Conservation (phyloP, 2,888 invertebrate genomes). For the Nephrotoma flavescens region DNA sequence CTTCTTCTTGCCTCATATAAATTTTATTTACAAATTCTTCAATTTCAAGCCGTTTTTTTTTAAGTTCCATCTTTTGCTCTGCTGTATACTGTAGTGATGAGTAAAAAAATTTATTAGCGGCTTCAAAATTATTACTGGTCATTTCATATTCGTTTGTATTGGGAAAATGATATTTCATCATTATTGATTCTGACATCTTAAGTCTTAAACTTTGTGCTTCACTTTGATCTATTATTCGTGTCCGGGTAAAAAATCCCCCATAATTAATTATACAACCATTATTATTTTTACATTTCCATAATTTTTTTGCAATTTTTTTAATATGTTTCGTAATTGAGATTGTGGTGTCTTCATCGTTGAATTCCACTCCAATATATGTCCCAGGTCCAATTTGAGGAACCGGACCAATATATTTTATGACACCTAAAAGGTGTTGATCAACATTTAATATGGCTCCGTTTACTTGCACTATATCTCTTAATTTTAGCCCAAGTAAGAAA, state of each 20-base stretch:
- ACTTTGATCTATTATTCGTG: background rate
- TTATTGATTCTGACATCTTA: no score
- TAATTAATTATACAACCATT: background rate
- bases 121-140: no score
- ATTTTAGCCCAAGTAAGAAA: background rate
- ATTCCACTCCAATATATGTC: background rate
- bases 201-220: background rate
- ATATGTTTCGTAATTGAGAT: background rate
- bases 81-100: no score
- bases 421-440: background rate
- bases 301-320: background rate
- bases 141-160: no score
- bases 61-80: no score
- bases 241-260: background rate
- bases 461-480: background rate
- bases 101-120: no score
- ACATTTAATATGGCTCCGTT: background rate
- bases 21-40: no score
- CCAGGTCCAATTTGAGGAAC: background rate
- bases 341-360: background rate
- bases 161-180: no score
- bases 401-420: background rate
- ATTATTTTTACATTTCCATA: background rate
- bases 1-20: no score
- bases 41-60: no score